Percentiles rank a stretch among this genome's conserved stretches.
These are phyloP conservation scores for Athripsodes cinereus DNA, from an alignment of 2,888 invertebrate species.

Conservation along the genomic window DNA sequence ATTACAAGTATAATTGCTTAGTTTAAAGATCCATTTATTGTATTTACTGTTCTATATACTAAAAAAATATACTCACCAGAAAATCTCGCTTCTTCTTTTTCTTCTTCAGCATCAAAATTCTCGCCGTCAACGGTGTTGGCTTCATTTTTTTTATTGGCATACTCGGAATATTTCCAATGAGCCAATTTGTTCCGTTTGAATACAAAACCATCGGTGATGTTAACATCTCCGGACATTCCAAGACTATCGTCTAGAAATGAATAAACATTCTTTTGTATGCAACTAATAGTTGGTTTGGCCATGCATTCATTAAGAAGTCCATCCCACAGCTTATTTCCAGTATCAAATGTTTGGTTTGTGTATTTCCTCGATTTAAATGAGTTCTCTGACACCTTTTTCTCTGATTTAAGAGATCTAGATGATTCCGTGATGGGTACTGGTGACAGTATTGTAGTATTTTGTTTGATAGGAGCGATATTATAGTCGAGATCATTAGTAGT, in stretches of 20 bases:
- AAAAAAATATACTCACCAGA: constrained; percentile 14
- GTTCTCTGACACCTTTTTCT: not conserved
- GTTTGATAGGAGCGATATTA: not conserved
- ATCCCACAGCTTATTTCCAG: constrained; percentile 67
- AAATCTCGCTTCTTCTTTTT: constrained; percentile 34
- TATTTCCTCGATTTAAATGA: constrained; percentile 1
- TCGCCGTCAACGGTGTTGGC: constrained; percentile 30
- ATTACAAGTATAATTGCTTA: too few relatives aligned
- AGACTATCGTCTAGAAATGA: constrained; percentile 64
- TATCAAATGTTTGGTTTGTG: constrained; percentile 35
- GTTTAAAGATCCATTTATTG: too few relatives aligned
- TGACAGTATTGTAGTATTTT: not conserved
- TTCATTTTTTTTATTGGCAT: constrained; percentile 39
- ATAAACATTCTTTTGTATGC: constrained; percentile 72
- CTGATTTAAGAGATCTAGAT: not conserved
- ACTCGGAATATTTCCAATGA: constrained; percentile 49
- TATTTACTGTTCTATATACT: too few relatives aligned
- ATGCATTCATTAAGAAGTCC: constrained; percentile 67
- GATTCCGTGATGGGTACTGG: not conserved
- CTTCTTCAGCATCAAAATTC: constrained; percentile 35
- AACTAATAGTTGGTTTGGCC: constrained; percentile 58
- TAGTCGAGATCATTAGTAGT: not conserved
- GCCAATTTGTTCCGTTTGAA: constrained; percentile 60
- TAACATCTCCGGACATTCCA: constrained; percentile 57
- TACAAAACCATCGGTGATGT: constrained; percentile 57